Evolutionary conservation across 2,888 invertebrate genomes (phyloP), one percentile per base, ranked within the genome.

Genomic region (Schizaphis graminum): DNA sequence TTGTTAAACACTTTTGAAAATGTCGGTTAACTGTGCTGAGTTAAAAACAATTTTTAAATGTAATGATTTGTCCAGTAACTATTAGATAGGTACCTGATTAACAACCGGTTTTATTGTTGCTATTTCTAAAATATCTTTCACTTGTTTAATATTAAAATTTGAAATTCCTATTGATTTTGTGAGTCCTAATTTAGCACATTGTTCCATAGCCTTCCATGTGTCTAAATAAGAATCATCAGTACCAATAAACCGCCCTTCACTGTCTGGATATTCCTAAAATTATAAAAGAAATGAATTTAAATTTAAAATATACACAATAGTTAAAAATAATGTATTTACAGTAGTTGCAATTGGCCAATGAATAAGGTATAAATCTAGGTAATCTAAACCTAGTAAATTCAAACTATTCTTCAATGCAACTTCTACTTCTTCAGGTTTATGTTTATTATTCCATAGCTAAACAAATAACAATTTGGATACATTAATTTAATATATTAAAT

Each of bases 321-420:
- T 84, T 0, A 44, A n/a, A 35, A 21, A 44, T 91, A 26, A 41
- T n/a, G 35, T 21, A 94, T 93, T 95, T 95, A 97, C 98, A 96
- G 97, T 97, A 95, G 97, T 98, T 0, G 97, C 98, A 95, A 98
- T 97, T 0, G 99, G 99, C 98, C 98, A 99, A 96, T 99, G 99
- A 84, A 99, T 98, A 26, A 99, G 96, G 95, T 98, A 99, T 67
- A 99, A 96, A 96, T 99, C 98, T 89, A 99, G 95, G 95, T 99
- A 99, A 0, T 97, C 96, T 0, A 98, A 95, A 21, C 97, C 97
- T 24, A 99, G 96, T 96, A 98, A 97, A 47, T 96, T 96, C 28
- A 99, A 96, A 0, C 98, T 97, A 92, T 96, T 96, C 95, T 97
- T 96, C 49, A 98, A 96, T 0, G 97, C 97, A 0, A 97, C 96